phyloP scores from a whole-genome alignment of 2,797 vertebrate species.

The Poecilia picta region DNA sequence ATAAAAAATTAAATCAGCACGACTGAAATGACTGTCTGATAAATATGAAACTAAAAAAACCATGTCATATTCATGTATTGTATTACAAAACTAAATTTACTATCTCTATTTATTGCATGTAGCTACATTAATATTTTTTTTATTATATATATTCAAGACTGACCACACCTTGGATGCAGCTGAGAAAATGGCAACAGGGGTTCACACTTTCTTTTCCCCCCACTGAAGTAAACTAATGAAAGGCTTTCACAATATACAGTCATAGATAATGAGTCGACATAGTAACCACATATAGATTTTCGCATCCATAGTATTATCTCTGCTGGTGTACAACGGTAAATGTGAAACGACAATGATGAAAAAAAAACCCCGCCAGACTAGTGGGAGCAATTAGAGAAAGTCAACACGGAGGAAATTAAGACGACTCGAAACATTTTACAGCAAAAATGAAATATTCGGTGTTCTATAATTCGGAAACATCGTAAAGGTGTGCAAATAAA shows the following conservation, averaged over 20 bases:
- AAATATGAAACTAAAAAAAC: conserved; percentile 31
- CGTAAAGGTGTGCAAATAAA: conserved; percentile 81
- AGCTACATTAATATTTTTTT: conserved; percentile 29
- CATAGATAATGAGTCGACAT: conserved; percentile 40
- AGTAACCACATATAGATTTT: conserved; percentile 41
- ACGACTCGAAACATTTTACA: conserved; percentile 41
- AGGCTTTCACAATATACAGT: conserved; percentile 25
- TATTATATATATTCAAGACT: conserved; percentile 36
- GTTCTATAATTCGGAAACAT: conserved; percentile 53
- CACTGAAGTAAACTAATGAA: conserved; percentile 36
- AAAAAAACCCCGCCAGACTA: conserved; percentile 34
- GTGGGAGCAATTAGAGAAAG: conserved; percentile 54
- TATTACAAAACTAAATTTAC: conserved; percentile 69
- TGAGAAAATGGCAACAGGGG: conserved; percentile 36
- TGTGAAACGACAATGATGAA: conserved; percentile 36
- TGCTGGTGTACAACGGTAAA: conserved; percentile 70
- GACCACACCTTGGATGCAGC: conserved; percentile 44
- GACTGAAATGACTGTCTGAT: conserved; percentile 25
- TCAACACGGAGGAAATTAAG: conserved; percentile 45
- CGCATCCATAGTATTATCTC: conserved; percentile 56
- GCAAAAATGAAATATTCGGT: conserved; percentile 45
- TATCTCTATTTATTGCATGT: conserved; percentile 66
- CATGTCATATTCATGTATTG: conserved; percentile 25
- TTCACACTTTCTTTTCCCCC: conserved; percentile 29
- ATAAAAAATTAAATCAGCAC: conserved; percentile 21